These are phyloP conservation scores for Cathartes aura DNA, from an alignment of 2,113 vertebrate genomes.

Conservation along the genomic window DNA sequence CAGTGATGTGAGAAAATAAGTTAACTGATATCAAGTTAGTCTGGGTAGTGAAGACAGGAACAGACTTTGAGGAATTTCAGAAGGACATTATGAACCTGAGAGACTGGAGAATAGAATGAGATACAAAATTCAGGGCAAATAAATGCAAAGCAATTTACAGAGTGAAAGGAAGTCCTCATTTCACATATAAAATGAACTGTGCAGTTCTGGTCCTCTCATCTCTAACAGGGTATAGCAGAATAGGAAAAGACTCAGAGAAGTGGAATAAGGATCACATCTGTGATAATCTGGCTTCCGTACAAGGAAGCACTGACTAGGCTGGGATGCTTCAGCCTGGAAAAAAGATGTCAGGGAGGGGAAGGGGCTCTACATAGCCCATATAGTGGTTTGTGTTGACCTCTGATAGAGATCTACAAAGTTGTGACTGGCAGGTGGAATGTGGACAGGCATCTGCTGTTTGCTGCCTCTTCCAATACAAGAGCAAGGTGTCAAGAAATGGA, in stretches of 20 bases:
- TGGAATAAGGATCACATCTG: background rate
- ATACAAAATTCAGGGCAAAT: background rate
- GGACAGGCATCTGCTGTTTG: background rate
- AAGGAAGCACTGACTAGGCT: background rate
- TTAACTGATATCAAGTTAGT: background rate
- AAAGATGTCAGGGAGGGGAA: background rate
- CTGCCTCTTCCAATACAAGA: background rate
- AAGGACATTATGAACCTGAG: background rate
- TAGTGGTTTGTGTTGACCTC: background rate
- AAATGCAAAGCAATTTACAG: background rate
- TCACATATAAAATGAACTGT: background rate
- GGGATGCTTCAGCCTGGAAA: background rate
- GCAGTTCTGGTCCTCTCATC: background rate
- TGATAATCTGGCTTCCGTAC: background rate
- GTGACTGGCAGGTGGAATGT: background rate
- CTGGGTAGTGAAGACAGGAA: background rate
- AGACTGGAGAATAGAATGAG: background rate
- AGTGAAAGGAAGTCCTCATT: background rate
- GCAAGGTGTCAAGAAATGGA: background rate
- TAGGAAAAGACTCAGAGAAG: background rate
- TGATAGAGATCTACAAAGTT: background rate
- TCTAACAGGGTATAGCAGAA: background rate
- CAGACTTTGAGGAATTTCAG: background rate
- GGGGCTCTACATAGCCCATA: background rate
- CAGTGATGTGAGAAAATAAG: background rate